Base-by-base conservation (phyloP, 2,888 invertebrate genomes). In the Leucophenga maculata region DNA sequence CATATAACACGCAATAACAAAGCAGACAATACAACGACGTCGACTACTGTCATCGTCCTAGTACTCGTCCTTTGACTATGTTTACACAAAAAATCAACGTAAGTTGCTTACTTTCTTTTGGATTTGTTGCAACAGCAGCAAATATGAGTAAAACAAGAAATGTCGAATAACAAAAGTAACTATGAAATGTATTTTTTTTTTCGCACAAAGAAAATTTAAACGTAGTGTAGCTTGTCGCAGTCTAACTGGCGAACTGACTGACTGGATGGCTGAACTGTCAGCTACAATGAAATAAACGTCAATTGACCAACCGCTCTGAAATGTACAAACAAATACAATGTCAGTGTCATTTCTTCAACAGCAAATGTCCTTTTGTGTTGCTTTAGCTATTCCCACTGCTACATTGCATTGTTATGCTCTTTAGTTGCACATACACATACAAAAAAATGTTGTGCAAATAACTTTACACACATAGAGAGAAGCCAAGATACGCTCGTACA, bases 251-350 rank as follows among this genome's bases (percentile, higher is more conserved):
- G 1, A 39, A 39, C 55, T 55, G 60, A 46, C 46, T 64, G 62
- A 20, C 44, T 46, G n/a, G 32, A 6, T 18, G 44, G 62, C 62
- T 16, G 55, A 52, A 46, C 67, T 79, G 77, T 76, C 76, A 76
- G 64, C 73, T 71, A 74, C 78, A 78, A 77, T 78, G 75, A 75
- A 77, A 79, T 78, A 78, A 78, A 77, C 75, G 79, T 75, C 78
- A 77, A 79, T 79, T 78, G 79, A 79, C 79, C 79, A 64, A 64
- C 46, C 62, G 32, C 59, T n/a, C 0, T 32, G 31, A 59, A n/a
- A 60, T 26, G 26, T n/a, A 31, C 16, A 31, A 13, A 59, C 59
- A 8, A 32, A 73, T 75, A 76, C 78, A 78, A 77, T 75, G 77
- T 75, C 77, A 77, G 72, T 76, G 77, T 72, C 78, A 74, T 74